Evolutionary conservation across 2,888 invertebrate genomes (phyloP), one percentile per base, ranked within the genome.

Genomic region (Agrochola litura): DNA sequence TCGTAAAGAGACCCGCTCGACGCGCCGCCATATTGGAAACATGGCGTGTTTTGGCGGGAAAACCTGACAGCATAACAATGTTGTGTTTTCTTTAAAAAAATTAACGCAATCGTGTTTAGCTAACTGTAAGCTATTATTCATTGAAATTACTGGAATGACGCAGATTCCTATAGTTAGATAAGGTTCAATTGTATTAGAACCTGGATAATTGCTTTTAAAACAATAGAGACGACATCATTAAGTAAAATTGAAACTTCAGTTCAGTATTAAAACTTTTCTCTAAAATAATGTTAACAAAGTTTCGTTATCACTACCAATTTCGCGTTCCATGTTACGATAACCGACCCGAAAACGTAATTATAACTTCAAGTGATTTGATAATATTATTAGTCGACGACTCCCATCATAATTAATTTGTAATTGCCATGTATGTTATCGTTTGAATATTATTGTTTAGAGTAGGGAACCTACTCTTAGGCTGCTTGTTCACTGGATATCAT

Each of bases 11-110:
- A 91, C 91, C 46, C 91, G 89, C 64, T 81, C 78, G 64, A 60
- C 88, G 79, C 89, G 88, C 89, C 88, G 94, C 95, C 94, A 95
- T 95, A 91, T 95, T 95, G 93, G 90, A 92, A 94, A 92, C 86
- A 83, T 90, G 89, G 92, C 91, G 91, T 90, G 93, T 95, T 95
- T 95, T 93, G 93, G 94, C 93, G 95, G 94, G 93, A 87, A 90
- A 89, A 75, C 82, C 84, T 73, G 79, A 84, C 77, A 73, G 79
- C 73, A 25, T 78, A 81, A 84, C 81, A 83, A 77, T 76, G 77
- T 71, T 78, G 79, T 61, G 52, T 81, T 87, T 82, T 83, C 75
- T 85, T 85, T 78, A 74, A 54, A 46, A 9, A 14, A 65, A 16
- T 30, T 71, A 49, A 73, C 10, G 54, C 52, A 64, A 37, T 71